Evolutionary conservation across 2,888 invertebrate species (phyloP), one percentile per base, ranked within the genome.

Genomic region (Theretra japonica): DNA sequence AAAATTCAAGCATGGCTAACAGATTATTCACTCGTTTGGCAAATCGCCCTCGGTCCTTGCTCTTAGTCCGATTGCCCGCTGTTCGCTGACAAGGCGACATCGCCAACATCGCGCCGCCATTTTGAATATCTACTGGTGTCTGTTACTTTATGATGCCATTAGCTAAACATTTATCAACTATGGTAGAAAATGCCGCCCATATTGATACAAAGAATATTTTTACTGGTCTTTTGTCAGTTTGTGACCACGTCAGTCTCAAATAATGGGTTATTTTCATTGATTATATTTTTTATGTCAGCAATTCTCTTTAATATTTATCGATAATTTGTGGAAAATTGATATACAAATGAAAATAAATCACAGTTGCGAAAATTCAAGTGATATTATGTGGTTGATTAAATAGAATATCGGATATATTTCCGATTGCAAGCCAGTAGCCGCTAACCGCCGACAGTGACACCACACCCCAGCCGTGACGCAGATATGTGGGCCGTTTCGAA

Each of bases 401-500:
- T n/a, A n/a, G n/a, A 17, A n/a, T n/a, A 53, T n/a, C 17, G n/a
- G 53, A 53, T n/a, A 53, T 53, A 53, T 17, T 53, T 53, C 19
- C 30, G 6, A 25, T 25, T 70, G 6, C 7, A 11, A 33, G 53
- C 15, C 50, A 53, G 25, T 21, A 28, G 33, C 19, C 33, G 53
- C 33, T 56, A 41, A 21, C 53, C 56, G 62, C 50, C 8, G 17
- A 2, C 30, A 56, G 60, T 53, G 19, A 48, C 57, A 68, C 70
- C 68, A 28, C 58, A 33, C 28, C 68, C 30, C 58, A 33, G 23
- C 23, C 48, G 65, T 68, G 28, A 65, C 30, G 57, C 76, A 78
- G 81, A 79, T 80, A 87, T 87, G 83, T 84, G 83, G 85, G 81
- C 72, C 83, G 85, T 89, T 89, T 88, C 88, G 89, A 90, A 89